Evolutionary conservation across 2,797 vertebrate genomes (phyloP), one percentile per base, ranked within the genome.

Genomic region (Hyperoplus immaculatus): DNA sequence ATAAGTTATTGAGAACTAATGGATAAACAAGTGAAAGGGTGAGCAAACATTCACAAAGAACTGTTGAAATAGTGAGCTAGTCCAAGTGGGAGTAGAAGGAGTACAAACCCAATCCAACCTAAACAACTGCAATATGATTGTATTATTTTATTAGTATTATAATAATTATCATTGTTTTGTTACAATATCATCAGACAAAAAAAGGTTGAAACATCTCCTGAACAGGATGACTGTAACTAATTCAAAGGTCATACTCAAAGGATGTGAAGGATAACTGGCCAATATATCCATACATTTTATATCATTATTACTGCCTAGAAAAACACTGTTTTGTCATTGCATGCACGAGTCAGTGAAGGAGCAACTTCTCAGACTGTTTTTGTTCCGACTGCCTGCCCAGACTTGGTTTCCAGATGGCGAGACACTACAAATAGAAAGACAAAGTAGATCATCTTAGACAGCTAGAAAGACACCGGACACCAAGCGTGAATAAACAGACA

Each of bases 401-500:
- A 21, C 18, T 0, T 75, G 69, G 65, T 79, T 86, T 83, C 71
- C 86, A 77, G 64, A 86, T 75, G 75, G 74, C n/a, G 21, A 69
- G 56, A 75, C 41, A 4, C 65, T 47, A 38, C 71, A 79, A 86
- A 84, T 38, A 80, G 45, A 77, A 75, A 81, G 70, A 78, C 45
- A 72, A 68, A 81, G 83, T 71, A 15, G 50, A 77, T 64, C 55
- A 77, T 64, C 55, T 81, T 50, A 72, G 66, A 78, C 76, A 65
- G 73, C 45, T 51, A 46, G 51, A 73, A 77, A 77, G 64, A 80
- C 72, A 71, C 18, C 0, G 43, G 67, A 80, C 57, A 82, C 72
- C 60, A 67, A 50, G 80, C 16, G 6, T 78, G 74, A 86, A 78
- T 72, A 80, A 90, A 84, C 71, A 85, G 62, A 80, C 78, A 53